Conservation (phyloP, 2,797 vertebrate species). For the Todus mexicanus region DNA sequence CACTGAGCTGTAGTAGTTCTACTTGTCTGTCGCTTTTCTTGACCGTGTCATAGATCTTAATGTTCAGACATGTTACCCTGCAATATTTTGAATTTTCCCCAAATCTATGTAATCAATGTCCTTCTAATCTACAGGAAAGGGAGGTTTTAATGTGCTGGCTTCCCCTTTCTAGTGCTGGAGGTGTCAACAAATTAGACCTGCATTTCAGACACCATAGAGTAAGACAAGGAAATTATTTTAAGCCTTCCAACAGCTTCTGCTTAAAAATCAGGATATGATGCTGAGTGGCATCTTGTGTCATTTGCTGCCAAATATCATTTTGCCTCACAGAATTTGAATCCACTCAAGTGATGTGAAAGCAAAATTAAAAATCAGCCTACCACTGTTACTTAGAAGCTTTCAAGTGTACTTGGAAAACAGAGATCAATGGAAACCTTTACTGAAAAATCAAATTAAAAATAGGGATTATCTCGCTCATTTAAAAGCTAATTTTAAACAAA, state of each 20-base stretch:
- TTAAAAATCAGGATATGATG: slow-evolving; percentile 14
- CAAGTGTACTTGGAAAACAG: not conserved
- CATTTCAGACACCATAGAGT: not conserved
- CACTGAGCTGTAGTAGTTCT: not conserved
- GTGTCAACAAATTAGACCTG: not conserved
- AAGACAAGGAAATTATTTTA: not conserved
- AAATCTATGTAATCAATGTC: not conserved
- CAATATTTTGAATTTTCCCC: not conserved
- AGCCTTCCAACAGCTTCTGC: not conserved
- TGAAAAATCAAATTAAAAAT: slow-evolving; percentile 41
- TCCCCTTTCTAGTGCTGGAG: not conserved
- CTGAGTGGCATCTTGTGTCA: slow-evolving; percentile 20
- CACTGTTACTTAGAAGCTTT: slow-evolving; percentile 19
- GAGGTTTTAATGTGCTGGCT: not conserved
- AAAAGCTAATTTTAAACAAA: slow-evolving; percentile 19
- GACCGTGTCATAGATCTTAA: not conserved
- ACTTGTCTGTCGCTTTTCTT: not conserved
- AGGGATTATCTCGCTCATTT: not conserved
- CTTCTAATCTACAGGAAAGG: not conserved
- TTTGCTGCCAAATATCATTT: slow-evolving; percentile 33
- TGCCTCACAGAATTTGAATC: slow-evolving; percentile 27
- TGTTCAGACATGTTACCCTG: not conserved
- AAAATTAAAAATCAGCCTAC: slow-evolving; percentile 31
- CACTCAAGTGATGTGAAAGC: slow-evolving; percentile 28
- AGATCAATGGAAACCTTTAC: slow-evolving; percentile 7